phyloP scores from a whole-genome alignment of 2,113 vertebrate genomes.

The Psilopsiagon aymara region DNA sequence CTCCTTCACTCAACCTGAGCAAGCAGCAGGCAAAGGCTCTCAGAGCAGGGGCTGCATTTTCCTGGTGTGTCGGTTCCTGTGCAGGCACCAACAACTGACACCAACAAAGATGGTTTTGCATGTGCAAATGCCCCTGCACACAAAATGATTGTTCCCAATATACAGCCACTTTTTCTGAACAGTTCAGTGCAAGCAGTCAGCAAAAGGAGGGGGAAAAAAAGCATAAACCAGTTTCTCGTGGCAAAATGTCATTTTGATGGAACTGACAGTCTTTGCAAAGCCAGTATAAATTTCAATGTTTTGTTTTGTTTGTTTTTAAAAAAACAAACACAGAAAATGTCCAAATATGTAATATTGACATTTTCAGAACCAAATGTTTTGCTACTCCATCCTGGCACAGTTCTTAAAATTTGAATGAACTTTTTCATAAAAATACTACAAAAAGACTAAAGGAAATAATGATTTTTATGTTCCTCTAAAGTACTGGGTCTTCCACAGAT shows the following conservation, averaged over 20 bases:
- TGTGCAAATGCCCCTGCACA: not conserved
- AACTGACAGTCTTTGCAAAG: conserved; percentile 62
- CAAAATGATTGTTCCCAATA: not conserved
- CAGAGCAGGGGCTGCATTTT: not conserved
- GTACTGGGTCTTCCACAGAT: not conserved
- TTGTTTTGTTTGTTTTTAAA: conserved; percentile 54
- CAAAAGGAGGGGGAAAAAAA: not conserved
- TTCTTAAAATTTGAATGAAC: conserved; percentile 32
- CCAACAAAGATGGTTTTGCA: not conserved
- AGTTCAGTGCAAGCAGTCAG: not conserved
- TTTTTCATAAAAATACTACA: conserved; percentile 10
- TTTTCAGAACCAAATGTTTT: conserved; percentile 65
- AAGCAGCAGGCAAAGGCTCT: not conserved
- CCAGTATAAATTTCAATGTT: conserved; percentile 57
- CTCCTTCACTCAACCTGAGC: not conserved
- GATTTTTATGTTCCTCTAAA: not conserved
- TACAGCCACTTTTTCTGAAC: not conserved
- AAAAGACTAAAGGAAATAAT: not conserved
- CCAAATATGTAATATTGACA: conserved; percentile 64
- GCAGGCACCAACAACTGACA: not conserved
- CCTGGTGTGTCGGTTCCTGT: not conserved
- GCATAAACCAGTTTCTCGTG: not conserved
- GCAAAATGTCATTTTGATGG: conserved; percentile 54
- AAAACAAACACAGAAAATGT: conserved; percentile 31
- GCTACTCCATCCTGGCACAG: conserved; percentile 8